Evolutionary conservation across 2,888 invertebrate genomes (phyloP), one percentile per base, ranked within the genome.

Genomic region (Polydesmus complanatus): DNA sequence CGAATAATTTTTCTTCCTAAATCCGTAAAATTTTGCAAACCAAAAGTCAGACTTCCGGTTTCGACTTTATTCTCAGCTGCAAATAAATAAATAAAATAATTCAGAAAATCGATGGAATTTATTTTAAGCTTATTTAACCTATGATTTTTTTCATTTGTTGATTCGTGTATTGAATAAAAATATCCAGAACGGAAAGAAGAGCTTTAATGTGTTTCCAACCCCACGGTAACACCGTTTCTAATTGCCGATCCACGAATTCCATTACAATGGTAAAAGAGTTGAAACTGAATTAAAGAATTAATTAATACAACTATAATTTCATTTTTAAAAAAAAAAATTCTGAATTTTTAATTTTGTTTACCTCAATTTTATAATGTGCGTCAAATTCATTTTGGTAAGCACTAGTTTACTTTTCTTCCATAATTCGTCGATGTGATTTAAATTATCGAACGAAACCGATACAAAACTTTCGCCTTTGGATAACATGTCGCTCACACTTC

Each of bases 171-270:
- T 61, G 56, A n/a, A 50, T 50, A 19, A 61, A 23, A 5, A 61
- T 11, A 21, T 61, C 61, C 2, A 61, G 1, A 27, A 56, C 27
- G 8, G 50, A 25, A 5, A 56, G 11, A 19, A 61, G 22, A 19
- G 56, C 61, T 56, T 61, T 61, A 23, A 61, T 55, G 49, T 61
- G 55, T 51, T 61, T 61, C 61, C 61, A 61, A 21, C 23, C 50
- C 61, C 61, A 61, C 19, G 56, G 59, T 8, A 26, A 23, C 21
- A 59, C n/a, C 8, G 59, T 59, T 19, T 21, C 3, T 25, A 59
- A 23, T 19, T 59, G 59, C 3, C 53, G 52, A 27, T 59, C 59
- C 8, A 59, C 54, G 37, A 59, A 59, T 27, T 59, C 59, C 59
- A 59, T 2, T 3, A 59, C 19, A 27, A 27, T 53, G 21, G 53